Evolutionary conservation across 2,797 vertebrate genomes (phyloP).

Genomic region (Anguilla pacifica): DNA sequence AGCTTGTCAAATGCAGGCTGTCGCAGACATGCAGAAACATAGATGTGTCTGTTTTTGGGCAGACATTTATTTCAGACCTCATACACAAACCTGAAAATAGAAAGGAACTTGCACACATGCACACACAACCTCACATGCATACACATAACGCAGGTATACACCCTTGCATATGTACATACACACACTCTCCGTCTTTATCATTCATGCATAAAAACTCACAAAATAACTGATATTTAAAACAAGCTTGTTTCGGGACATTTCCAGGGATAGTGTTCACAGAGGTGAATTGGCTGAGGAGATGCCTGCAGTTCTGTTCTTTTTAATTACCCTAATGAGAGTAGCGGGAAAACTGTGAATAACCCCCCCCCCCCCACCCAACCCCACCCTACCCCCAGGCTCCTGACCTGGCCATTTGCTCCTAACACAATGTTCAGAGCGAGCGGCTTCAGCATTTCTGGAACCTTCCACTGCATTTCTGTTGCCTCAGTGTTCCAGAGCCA

Average conservation of each 20-base stretch:
- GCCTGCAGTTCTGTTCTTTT: background rate
- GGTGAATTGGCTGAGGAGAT: background rate
- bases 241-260: slow-evolving; percentile 24
- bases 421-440: slow-evolving; percentile 41
- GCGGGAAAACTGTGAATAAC: background rate
- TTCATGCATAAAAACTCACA: slow-evolving; percentile 11
- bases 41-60: background rate
- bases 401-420: slow-evolving; percentile 40
- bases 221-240: slow-evolving; percentile 14
- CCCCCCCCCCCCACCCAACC: background rate
- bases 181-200: background rate
- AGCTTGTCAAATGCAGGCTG: background rate
- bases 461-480: slow-evolving; percentile 45
- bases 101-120: background rate
- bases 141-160: slow-evolving; percentile 13
- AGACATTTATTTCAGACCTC: background rate
- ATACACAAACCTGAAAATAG: background rate
- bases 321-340: slow-evolving; percentile 3
- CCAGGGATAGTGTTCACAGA: background rate
- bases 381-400: background rate
- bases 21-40: background rate
- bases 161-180: background rate
- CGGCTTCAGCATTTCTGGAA: slow-evolving; percentile 38
- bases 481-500: slow-evolving; percentile 43
- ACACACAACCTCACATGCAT: slow-evolving; percentile 4